Evolutionary conservation across 92 coral and sea anemone genomes (phyloP).

Genomic region (Pocillopora grandis): DNA sequence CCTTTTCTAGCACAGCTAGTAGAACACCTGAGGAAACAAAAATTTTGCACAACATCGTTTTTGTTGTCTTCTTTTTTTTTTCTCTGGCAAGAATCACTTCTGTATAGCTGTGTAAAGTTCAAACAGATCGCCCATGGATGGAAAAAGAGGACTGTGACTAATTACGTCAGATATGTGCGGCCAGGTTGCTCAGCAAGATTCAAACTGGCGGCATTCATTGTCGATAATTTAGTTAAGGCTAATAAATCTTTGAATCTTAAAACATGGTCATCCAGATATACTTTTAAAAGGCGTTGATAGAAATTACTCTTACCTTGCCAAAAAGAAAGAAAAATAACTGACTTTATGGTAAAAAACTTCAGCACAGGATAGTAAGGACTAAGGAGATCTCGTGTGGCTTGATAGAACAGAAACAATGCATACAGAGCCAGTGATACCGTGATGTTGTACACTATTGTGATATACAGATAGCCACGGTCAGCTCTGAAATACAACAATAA

Average conservation of each 20-base stretch:
- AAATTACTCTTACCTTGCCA: slow-evolving; percentile 86
- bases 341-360: slow-evolving; percentile 96
- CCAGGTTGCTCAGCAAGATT: too few species aligned
- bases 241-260: too few species aligned
- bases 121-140: too few species aligned
- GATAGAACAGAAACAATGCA: slow-evolving; percentile 94
- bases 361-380: slow-evolving; percentile 92
- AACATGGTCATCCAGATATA: not conserved
- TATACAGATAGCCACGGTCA: slow-evolving; percentile 95
- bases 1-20: slow-evolving; percentile 89
- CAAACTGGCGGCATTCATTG: too few species aligned
- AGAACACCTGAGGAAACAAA: slow-evolving; percentile 68
- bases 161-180: too few species aligned
- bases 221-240: too few species aligned
- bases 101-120: too few species aligned
- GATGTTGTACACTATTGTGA: slow-evolving; percentile 89
- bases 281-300: not conserved
- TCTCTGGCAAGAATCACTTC: not conserved
- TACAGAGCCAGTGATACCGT: slow-evolving; percentile 92
- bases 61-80: not conserved
- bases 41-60: not conserved
- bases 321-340: slow-evolving; percentile 92
- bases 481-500: slow-evolving; percentile 63
- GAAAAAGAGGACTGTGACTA: too few species aligned
- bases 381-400: slow-evolving; percentile 92